A percentile compares a stretch with the other conserved stretches of the same genome.
These are phyloP conservation scores for Elaphurus davidianus DNA, from an alignment of 2,113 vertebrate species.

Conservation along the genomic window DNA sequence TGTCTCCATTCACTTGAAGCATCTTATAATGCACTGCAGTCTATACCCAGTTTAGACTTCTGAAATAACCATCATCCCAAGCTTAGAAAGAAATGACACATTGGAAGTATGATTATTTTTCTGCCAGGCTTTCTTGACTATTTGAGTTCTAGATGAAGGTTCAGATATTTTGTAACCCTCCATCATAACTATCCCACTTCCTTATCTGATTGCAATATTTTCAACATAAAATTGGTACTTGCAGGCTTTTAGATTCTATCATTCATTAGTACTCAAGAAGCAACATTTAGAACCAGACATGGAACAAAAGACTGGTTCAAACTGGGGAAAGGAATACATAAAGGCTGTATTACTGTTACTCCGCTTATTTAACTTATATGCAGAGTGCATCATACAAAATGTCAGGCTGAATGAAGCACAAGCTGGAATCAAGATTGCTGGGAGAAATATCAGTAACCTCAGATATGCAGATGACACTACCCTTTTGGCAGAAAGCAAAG, in stretches of 20 bases:
- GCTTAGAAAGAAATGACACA: neutral
- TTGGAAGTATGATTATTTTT: neutral
- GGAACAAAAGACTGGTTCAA: neutral
- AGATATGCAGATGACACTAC: neutral
- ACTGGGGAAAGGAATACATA: neutral
- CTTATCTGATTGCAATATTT: neutral
- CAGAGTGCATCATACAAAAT: neutral
- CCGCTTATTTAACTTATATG: neutral
- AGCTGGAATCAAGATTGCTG: neutral
- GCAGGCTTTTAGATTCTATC: neutral
- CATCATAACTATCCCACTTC: neutral
- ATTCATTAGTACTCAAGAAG: neutral
- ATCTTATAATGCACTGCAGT: neutral
- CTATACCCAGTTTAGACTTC: neutral
- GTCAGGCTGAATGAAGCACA: neutral
- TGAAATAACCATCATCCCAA: neutral
- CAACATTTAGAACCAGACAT: neutral
- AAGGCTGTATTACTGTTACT: neutral
- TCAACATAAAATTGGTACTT: neutral
- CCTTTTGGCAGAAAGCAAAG: neutral
- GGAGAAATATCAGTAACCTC: neutral
- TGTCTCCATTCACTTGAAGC: neutral
- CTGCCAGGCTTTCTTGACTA: neutral
- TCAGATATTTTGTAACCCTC: slow-evolving; percentile 5
- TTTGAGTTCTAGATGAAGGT: neutral